Evolutionary conservation across 2,797 vertebrate genomes (phyloP), one percentile per base, ranked within the genome.

Genomic region (Neosilurus mollespiculum): DNA sequence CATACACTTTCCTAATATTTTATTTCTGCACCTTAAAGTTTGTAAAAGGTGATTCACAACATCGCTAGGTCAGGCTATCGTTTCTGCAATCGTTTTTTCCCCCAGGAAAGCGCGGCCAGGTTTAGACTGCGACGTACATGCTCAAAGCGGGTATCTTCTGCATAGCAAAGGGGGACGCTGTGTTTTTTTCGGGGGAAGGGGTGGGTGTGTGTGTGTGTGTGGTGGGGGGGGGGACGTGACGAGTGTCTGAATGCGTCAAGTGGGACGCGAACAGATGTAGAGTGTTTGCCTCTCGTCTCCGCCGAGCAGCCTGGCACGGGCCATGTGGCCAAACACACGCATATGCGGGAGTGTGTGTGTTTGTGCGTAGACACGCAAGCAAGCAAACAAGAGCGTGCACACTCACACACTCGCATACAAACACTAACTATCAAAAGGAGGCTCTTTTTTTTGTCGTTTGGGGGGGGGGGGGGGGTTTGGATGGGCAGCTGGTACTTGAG

Each of bases 401-500:
- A 65, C 67, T 10, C 30, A 49, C 71, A 67, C 43, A 86, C 72
- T 49, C 43, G 86, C 85, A 84, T 81, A 81, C 66, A 87, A 83
- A 86, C 83, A 72, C 81, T 82, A 90, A 88, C 86, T 82, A 83
- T 86, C 88, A 86, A 71, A 84, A 24, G 81, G 72, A 83, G 83
- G 59, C 75, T 78, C 67, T 81, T 79, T 77, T 66, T 10, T 10
- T 61, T 22, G 43, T 43, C 8, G 43, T 75, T 34, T 20, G 26
- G 26, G 9, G 22, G n/a, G 30, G 34, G 34, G 16, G 65, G 12
- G 59, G 72, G 64, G 34, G 67, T 71, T 72, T 86, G 78, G 85
- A 82, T 72, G 72, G 85, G 86, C 89, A 90, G 88, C 89, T 90
- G 89, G 89, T 89, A 85, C 86, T 87, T 85, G 78, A 89, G 86